Evolutionary conservation across 2,797 vertebrate genomes (phyloP), one percentile per base, ranked within the genome.

Genomic region (Toxotes lorentzi): DNA sequence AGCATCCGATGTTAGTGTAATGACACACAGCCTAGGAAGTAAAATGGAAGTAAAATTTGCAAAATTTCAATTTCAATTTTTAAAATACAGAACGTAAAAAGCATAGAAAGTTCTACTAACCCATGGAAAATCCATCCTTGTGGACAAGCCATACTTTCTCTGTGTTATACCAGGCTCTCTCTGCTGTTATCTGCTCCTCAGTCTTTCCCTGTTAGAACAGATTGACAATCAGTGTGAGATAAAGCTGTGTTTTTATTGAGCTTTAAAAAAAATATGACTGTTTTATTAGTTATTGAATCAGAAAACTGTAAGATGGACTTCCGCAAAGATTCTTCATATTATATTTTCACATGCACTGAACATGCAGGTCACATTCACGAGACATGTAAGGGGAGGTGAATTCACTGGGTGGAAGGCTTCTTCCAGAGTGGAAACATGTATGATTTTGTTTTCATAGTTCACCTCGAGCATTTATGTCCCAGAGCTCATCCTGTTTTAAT

Each of bases 131-230:
- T 76, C 98, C 98, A 70, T 99, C 98, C 85, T 96, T 98, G 95
- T 99, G 98, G 83, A 98, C 96, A 68, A 99, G 96, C 98, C 98
- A 99, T 91, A 98, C 97, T 92, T 97, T 99, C 61, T 99, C 97
- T 0, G 96, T 97, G 88, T 97, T 96, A 2, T 97, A 97, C 98
- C 98, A 99, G 80, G 95, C 94, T 91, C 94, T 96, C 80, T 99
- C 98, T 0, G 97, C 95, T 0, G 95, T 94, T 14, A 98, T 96
- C 94, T 99, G 97, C 85, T 98, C 97, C 88, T 99, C 98, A 0
- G 97, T 97, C 93, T 97, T 98, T 54, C 95, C 96, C 98, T 99
- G 85, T 24, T 34, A 56, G 47, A 66, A 50, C 12, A 65, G 10
- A 35, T 27, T 1, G 41, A 80, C 16, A 72, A 45, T 50, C 38